phyloP scores from a whole-genome alignment of 2,113 vertebrate genomes.

The Gasterosteus aculeatus region DNA sequence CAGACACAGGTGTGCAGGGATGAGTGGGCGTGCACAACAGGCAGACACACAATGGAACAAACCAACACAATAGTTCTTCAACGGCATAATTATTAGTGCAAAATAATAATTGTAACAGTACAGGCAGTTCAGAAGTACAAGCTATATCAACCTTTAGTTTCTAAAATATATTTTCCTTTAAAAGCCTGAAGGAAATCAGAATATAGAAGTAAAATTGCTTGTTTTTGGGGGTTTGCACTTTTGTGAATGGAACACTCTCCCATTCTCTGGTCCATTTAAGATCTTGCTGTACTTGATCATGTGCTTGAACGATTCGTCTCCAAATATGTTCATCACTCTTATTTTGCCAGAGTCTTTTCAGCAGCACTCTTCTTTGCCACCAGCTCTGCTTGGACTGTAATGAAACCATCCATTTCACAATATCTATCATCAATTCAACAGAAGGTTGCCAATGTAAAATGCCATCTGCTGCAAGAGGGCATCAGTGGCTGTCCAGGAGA shows the following conservation, averaged over 20 bases:
- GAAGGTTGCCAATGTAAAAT: slow-evolving; percentile 22
- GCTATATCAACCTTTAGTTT: neutral
- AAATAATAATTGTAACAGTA: neutral
- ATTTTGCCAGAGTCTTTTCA: slow-evolving; percentile 22
- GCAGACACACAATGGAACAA: too few relatives aligned
- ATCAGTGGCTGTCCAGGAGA: slow-evolving; percentile 22
- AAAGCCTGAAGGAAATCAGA: slow-evolving; percentile 14
- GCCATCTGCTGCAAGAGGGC: slow-evolving; percentile 23
- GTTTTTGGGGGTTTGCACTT: slow-evolving; percentile 51
- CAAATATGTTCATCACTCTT: slow-evolving; percentile 18
- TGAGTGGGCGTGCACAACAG: too few relatives aligned
- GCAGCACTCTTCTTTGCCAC: slow-evolving; percentile 29
- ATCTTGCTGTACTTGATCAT: slow-evolving; percentile 15
- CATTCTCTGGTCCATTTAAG: slow-evolving; percentile 23
- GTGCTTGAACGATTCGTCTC: slow-evolving; percentile 25
- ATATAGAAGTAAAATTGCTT: slow-evolving; percentile 57
- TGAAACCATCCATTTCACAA: slow-evolving; percentile 46
- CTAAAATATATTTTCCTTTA: neutral
- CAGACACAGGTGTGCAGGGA: too few relatives aligned
- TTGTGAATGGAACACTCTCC: slow-evolving; percentile 14
- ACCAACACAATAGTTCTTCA: neutral
- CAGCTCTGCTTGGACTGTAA: slow-evolving; percentile 37
- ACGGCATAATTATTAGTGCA: neutral
- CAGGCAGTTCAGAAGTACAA: neutral
- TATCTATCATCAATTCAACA: slow-evolving; percentile 33